These are phyloP conservation scores for Amiota communis DNA, from an alignment of 2,888 invertebrate genomes.

Conservation along the genomic window DNA sequence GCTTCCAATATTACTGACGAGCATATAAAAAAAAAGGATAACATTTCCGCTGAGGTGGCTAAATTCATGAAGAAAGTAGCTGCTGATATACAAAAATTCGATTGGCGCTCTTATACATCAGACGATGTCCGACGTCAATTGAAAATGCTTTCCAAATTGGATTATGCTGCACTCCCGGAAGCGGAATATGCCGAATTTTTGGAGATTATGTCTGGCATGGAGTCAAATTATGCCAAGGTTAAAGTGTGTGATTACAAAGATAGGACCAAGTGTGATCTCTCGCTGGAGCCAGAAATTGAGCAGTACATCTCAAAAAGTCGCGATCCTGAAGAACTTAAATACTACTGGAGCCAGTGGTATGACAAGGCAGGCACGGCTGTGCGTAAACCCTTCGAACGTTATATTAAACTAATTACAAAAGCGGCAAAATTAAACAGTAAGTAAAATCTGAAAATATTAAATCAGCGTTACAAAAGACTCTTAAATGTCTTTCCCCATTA, in stretches of 20 bases:
- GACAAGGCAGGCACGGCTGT: slow-evolving; percentile 81
- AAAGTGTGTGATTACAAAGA: slow-evolving; percentile 84
- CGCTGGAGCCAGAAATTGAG: slow-evolving; percentile 84
- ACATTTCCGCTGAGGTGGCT: slow-evolving; percentile 67
- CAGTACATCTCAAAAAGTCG: slow-evolving; percentile 80
- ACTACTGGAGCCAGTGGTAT: slow-evolving; percentile 88
- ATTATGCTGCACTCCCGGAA: slow-evolving; percentile 81
- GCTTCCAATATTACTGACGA: slow-evolving; percentile 84
- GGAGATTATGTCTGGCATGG: slow-evolving; percentile 81
- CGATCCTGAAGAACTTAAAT: slow-evolving; percentile 84
- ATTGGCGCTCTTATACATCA: slow-evolving; percentile 83
- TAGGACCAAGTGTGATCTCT: slow-evolving; percentile 78
- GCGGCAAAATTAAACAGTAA: slow-evolving; percentile 82
- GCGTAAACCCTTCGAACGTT: slow-evolving; percentile 78
- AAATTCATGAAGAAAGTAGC: slow-evolving; percentile 71
- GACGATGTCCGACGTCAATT: slow-evolving; percentile 83
- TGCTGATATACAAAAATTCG: slow-evolving; percentile 74
- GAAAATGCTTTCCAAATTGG: slow-evolving; percentile 81
- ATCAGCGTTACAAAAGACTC: too few species aligned
- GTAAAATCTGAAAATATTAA: slow-evolving; percentile 39
- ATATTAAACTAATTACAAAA: slow-evolving; percentile 80
- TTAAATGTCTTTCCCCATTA: slow-evolving; percentile 58
- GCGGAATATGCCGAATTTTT: slow-evolving; percentile 78
- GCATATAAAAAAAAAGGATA: slow-evolving; percentile 76
- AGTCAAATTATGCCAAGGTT: slow-evolving; percentile 83